These are phyloP conservation scores for Probosciger aterrimus DNA, from an alignment of 2,113 vertebrate species.

Conservation along the genomic window DNA sequence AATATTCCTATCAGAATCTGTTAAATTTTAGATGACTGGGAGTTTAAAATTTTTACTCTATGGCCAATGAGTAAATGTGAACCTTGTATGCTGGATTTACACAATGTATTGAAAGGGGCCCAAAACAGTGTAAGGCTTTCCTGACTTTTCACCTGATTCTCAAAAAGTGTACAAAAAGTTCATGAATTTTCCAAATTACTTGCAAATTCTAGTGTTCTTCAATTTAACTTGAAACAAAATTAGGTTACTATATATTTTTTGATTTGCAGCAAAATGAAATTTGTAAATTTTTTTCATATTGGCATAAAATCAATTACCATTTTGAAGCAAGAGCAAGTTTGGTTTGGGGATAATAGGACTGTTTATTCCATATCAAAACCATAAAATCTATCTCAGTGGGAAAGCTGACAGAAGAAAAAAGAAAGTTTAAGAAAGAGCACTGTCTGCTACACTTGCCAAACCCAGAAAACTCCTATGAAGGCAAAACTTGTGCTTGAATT, in stretches of 20 bases:
- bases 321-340: background rate
- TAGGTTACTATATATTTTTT: background rate
- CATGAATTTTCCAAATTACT: background rate
- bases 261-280: background rate
- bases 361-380: background rate
- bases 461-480: background rate
- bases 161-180: background rate
- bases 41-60: background rate
- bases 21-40: background rate
- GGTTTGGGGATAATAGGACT: background rate
- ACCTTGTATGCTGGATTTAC: background rate
- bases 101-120: background rate
- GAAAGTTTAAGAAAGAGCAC: background rate
- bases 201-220: background rate
- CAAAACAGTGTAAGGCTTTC: background rate
- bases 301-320: background rate
- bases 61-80: background rate
- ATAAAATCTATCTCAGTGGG: background rate
- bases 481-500: background rate
- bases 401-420: background rate
- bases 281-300: background rate
- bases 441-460: background rate
- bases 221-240: background rate
- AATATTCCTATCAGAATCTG: background rate
- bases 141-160: background rate